Evolutionary conservation across 2,797 vertebrate species (phyloP).

Genomic region (Brachyalestes nurse): DNA sequence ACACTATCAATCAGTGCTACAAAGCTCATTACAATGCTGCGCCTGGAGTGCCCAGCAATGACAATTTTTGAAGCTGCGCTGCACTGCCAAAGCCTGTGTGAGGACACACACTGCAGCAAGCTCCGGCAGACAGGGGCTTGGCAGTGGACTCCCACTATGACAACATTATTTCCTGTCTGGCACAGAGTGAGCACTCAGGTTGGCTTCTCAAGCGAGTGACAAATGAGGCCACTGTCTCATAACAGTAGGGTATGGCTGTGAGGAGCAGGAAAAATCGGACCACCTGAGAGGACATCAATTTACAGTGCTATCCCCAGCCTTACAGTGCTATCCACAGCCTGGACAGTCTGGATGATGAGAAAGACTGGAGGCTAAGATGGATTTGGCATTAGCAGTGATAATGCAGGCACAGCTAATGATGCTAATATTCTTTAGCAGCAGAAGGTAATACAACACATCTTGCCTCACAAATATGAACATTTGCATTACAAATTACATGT

Average conservation of each 20-base stretch:
- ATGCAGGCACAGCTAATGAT: too few species aligned
- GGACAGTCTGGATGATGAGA: background rate
- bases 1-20: constrained; percentile 43
- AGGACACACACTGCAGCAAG: constrained; percentile 47
- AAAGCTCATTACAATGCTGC: constrained; percentile 31
- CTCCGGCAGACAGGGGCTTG: constrained; percentile 43
- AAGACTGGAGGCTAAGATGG: background rate
- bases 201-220: constrained; percentile 24
- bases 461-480: too few species aligned
- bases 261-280: background rate
- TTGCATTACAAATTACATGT: too few species aligned
- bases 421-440: too few species aligned
- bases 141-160: constrained; percentile 38
- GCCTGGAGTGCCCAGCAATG: constrained; percentile 26
- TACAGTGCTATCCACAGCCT: background rate
- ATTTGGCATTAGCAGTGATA: background rate
- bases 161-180: constrained; percentile 48
- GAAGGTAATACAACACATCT: too few species aligned
- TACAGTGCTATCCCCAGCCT: background rate
- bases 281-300: constrained; percentile 1
- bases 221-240: constrained; percentile 33
- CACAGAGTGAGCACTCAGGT: constrained; percentile 8
- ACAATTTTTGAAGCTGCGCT: constrained; percentile 15
- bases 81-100: constrained; percentile 33
- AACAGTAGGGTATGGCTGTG: constrained; percentile 10